Evolutionary conservation across 2,113 vertebrate genomes (phyloP).

Genomic region (human): DNA sequence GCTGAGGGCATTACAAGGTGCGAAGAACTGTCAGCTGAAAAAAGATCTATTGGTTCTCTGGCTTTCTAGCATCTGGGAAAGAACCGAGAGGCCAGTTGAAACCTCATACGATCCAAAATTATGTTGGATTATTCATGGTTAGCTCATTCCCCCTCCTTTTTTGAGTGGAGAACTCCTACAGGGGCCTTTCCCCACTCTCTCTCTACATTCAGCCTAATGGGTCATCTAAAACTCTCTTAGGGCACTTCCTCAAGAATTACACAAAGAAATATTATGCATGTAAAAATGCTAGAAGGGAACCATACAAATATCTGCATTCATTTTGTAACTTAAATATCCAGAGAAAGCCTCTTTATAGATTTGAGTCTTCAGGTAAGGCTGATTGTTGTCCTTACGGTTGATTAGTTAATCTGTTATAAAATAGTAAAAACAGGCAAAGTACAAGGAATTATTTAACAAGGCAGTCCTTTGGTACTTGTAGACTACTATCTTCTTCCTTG

Average conservation of each 20-base stretch:
- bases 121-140: slow-evolving; percentile 53
- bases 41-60: slow-evolving; percentile 45
- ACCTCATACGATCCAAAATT: slow-evolving; percentile 62
- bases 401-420: not conserved
- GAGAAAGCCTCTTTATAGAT: not conserved
- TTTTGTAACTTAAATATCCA: not conserved
- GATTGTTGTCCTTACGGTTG: not conserved
- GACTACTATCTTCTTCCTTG: not conserved
- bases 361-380: not conserved
- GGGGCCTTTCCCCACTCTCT: not conserved
- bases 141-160: not conserved
- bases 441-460: not conserved
- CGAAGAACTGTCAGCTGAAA: slow-evolving; percentile 39
- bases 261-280: slow-evolving; percentile 54
- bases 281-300: not conserved
- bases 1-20: slow-evolving; percentile 65
- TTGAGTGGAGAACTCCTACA: not conserved
- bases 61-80: slow-evolving; percentile 52
- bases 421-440: not conserved
- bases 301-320: not conserved
- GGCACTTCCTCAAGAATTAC: slow-evolving; percentile 27
- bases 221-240: slow-evolving; percentile 48
- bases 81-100: slow-evolving; percentile 45
- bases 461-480: not conserved
- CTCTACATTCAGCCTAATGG: not conserved